phyloP scores from a whole-genome alignment of 1,140 invertebrate genomes.

The Drosophila willistoni region DNA sequence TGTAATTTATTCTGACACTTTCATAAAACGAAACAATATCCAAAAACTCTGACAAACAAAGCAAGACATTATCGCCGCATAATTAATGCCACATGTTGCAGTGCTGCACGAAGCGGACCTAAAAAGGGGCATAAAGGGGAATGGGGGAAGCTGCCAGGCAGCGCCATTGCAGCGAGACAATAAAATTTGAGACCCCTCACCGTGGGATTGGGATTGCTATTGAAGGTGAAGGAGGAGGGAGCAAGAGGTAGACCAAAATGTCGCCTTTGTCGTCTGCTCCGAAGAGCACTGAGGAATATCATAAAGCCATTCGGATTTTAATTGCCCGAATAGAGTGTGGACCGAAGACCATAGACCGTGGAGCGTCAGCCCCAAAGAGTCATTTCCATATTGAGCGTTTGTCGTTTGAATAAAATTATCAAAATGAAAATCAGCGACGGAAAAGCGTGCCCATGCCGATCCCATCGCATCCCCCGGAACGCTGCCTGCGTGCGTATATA shows the following conservation, averaged over 20 bases:
- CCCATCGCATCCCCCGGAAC: slow-evolving; percentile 21
- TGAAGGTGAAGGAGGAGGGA: background rate
- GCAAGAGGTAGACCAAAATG: slow-evolving; percentile 14
- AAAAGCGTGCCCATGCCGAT: slow-evolving; percentile 49
- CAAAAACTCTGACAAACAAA: slow-evolving; percentile 63
- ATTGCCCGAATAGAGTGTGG: slow-evolving; percentile 41
- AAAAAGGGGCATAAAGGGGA: background rate
- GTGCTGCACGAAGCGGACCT: slow-evolving; percentile 28
- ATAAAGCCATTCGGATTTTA: slow-evolving; percentile 76
- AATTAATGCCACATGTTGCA: slow-evolving; percentile 81
- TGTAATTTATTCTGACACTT: slow-evolving; percentile 81
- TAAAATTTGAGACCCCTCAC: slow-evolving; percentile 50
- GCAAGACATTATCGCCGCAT: slow-evolving; percentile 80
- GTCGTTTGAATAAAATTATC: slow-evolving; percentile 77
- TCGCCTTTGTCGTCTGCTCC: slow-evolving; percentile 32
- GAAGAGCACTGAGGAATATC: slow-evolving; percentile 59
- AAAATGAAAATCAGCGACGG: slow-evolving; percentile 70
- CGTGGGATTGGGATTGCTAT: background rate
- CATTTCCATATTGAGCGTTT: slow-evolving; percentile 67
- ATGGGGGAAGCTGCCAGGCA: background rate
- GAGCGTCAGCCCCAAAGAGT: slow-evolving; percentile 45
- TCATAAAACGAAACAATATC: slow-evolving; percentile 69
- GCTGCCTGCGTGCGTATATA: background rate
- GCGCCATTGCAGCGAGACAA: slow-evolving; percentile 57
- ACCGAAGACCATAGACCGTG: slow-evolving; percentile 23